phyloP scores from a whole-genome alignment of 2,797 vertebrate genomes.

The Periparus ater region DNA sequence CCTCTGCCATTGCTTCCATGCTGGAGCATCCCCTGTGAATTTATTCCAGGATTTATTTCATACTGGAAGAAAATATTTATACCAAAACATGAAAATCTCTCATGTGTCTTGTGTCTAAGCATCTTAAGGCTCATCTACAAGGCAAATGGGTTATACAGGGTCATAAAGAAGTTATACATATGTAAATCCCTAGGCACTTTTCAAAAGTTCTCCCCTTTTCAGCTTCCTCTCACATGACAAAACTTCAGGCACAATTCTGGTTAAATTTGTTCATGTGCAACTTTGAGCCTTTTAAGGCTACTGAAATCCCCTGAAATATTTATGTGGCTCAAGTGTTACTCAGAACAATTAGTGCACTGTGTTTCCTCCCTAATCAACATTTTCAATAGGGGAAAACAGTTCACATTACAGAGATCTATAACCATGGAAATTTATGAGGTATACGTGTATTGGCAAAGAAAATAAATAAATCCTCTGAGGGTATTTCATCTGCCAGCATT shows the following conservation, averaged over 20 bases:
- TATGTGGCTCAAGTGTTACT: constrained; percentile 8
- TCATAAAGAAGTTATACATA: not conserved
- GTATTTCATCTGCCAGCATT: not conserved
- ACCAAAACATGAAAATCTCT: not conserved
- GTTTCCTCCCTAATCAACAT: constrained; percentile 11
- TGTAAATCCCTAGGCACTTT: not conserved
- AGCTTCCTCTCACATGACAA: not conserved
- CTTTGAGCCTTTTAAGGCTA: constrained; percentile 17
- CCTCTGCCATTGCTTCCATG: not conserved
- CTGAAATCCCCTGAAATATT: constrained; percentile 47
- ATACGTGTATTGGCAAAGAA: not conserved
- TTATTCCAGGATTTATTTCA: not conserved
- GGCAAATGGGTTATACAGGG: not conserved
- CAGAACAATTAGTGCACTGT: constrained; percentile 38
- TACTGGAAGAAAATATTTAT: constrained; percentile 8
- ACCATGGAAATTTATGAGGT: constrained; percentile 4
- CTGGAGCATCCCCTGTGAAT: not conserved
- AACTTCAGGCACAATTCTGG: not conserved
- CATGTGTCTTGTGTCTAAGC: not conserved
- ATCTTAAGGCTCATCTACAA: constrained; percentile 7
- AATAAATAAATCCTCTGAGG: not conserved
- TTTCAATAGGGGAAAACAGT: not conserved
- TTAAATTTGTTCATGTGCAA: constrained; percentile 9
- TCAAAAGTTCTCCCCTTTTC: not conserved
- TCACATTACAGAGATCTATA: not conserved